Evolutionary conservation across 2,888 invertebrate genomes (phyloP).

Genomic region (Drosophila yooni): DNA sequence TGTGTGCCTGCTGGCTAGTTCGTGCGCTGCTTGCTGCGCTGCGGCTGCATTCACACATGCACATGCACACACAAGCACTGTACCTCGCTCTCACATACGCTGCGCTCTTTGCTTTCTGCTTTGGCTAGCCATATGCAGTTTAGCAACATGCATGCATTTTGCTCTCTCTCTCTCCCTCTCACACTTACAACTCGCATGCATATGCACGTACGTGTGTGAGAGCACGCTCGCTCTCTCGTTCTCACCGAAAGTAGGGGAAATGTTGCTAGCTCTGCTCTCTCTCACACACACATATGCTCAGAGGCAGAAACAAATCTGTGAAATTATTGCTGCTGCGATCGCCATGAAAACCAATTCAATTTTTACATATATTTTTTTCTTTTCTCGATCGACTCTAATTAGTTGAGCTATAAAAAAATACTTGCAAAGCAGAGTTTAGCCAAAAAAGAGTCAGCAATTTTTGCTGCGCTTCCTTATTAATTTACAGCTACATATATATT

Average conservation of each 20-base stretch:
- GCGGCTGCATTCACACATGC: slow-evolving; percentile 48
- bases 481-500: neutral
- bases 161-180: slow-evolving; percentile 29
- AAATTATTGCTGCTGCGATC: slow-evolving; percentile 35
- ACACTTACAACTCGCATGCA: slow-evolving; percentile 9
- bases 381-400: slow-evolving; percentile 35
- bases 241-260: slow-evolving; percentile 79
- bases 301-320: neutral
- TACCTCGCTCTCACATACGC: slow-evolving; percentile 53
- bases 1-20: slow-evolving; percentile 32
- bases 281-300: slow-evolving; percentile 16
- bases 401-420: slow-evolving; percentile 34
- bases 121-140: slow-evolving; percentile 58
- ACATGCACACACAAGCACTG: slow-evolving; percentile 26
- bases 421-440: slow-evolving; percentile 31
- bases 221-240: slow-evolving; percentile 42
- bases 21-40: slow-evolving; percentile 58
- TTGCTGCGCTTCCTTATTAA: slow-evolving; percentile 12
- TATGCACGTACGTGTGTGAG: slow-evolving; percentile 30
- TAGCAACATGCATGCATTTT: slow-evolving; percentile 52
- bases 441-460: slow-evolving; percentile 1
- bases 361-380: slow-evolving; percentile 15
- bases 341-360: slow-evolving; percentile 8
- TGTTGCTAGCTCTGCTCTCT: slow-evolving; percentile 60
- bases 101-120: slow-evolving; percentile 37